phyloP scores from a whole-genome alignment of 2,888 invertebrate genomes.

The Biston betularia region DNA sequence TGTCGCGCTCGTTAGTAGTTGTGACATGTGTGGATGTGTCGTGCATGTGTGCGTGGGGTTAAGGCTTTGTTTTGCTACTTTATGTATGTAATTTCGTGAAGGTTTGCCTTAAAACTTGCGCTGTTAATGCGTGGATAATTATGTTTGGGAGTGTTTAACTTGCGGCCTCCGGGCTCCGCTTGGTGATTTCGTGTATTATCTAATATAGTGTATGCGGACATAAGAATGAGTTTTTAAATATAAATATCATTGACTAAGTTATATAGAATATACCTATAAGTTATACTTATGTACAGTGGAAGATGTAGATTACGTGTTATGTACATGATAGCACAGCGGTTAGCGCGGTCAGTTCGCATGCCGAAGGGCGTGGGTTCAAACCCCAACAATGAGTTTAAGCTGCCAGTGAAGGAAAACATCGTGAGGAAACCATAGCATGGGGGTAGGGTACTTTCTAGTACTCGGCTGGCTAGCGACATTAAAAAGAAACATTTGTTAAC shows the following conservation, averaged over 20 bases:
- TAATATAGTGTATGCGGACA: neutral
- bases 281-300: no score
- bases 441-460: no score
- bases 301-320: no score
- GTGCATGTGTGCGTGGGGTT: slow-evolving; percentile 48
- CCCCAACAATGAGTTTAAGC: no score
- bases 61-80: slow-evolving; percentile 40
- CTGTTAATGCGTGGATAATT: slow-evolving; percentile 27
- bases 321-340: no score
- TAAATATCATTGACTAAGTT: neutral
- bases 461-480: no score
- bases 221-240: neutral
- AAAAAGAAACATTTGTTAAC: no score
- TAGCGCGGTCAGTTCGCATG: no score
- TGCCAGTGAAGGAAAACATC: no score
- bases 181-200: neutral
- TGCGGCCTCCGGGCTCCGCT: slow-evolving; percentile 2
- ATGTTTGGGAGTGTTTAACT: slow-evolving; percentile 13
- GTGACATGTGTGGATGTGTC: slow-evolving; percentile 60
- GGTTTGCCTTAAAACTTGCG: slow-evolving; percentile 25
- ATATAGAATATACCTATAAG: no score
- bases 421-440: no score
- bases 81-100: slow-evolving; percentile 33
- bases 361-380: no score
- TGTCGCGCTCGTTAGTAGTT: slow-evolving; percentile 57